Evolutionary conservation across 2,888 invertebrate species (phyloP).

Genomic region (Euphydryas editha): DNA sequence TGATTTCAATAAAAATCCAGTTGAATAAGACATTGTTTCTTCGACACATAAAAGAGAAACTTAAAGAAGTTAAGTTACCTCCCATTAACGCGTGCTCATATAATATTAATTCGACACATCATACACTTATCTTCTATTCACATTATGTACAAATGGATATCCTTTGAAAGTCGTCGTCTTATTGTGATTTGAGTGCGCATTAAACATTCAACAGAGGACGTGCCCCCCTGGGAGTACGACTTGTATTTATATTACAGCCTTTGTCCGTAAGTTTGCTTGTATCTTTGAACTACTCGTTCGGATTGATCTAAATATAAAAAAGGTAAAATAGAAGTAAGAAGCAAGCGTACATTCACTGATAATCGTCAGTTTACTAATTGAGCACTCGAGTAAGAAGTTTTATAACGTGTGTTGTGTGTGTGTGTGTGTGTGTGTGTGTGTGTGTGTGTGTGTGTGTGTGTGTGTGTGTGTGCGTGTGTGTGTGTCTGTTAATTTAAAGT

Average conservation of each 20-base stretch:
- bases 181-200: conserved; percentile 74
- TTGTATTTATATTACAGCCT: conserved; percentile 20
- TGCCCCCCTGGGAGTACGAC: conserved; percentile 15
- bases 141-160: conserved; percentile 45
- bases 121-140: conserved; percentile 32
- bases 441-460: too few species aligned
- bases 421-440: too few species aligned
- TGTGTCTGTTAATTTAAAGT: too few species aligned
- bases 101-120: conserved; percentile 31
- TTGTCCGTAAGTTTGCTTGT: background rate
- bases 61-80: background rate
- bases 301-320: background rate
- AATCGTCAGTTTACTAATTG: background rate
- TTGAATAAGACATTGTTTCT: too few species aligned
- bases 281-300: background rate
- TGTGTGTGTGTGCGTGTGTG: too few species aligned
- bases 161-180: conserved; percentile 66
- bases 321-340: background rate
- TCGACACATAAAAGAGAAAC: background rate
- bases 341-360: background rate
- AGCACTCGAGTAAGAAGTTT: too few species aligned
- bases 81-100: conserved; percentile 27
- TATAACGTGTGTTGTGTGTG: too few species aligned
- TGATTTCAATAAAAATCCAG: too few species aligned
- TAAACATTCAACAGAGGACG: conserved; percentile 69